A percentile compares a stretch with the other conserved stretches of the same genome.
Conservation (phyloP, 2,113 vertebrate species). For the Ochotona curzoniae region DNA sequence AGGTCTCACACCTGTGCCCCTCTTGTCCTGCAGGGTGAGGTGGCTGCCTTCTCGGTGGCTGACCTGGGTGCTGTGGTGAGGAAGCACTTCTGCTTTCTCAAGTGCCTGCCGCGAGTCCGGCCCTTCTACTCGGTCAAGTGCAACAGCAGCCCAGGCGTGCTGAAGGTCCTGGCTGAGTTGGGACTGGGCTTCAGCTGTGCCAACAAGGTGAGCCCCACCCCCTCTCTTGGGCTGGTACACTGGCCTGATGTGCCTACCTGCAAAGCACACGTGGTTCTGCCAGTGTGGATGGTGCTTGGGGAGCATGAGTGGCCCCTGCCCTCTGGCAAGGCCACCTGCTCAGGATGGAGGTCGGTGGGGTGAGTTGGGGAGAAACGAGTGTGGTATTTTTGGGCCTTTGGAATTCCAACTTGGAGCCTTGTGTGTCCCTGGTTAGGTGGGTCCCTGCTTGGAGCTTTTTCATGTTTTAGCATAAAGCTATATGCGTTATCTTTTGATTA, state of each 20-base stretch:
- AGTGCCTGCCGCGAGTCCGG: conserved; percentile 86
- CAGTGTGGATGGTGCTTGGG: neutral
- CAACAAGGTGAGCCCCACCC: conserved; percentile 84
- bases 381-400: conserved; percentile 1
- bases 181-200: conserved; percentile 89
- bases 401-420: neutral
- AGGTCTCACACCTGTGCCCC: conserved; percentile 50
- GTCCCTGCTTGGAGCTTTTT: neutral
- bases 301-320: neutral
- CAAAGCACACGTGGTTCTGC: neutral
- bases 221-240: neutral
- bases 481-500: conserved; percentile 21
- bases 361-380: neutral
- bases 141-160: conserved; percentile 86
- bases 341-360: neutral
- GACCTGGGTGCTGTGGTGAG: conserved; percentile 87
- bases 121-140: conserved; percentile 87
- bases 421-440: neutral
- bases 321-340: conserved; percentile 2
- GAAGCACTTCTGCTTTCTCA: conserved; percentile 87
- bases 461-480: conserved; percentile 33
- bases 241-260: neutral
- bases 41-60: conserved; percentile 86
- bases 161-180: conserved; percentile 87
- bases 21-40: conserved; percentile 73